phyloP scores from a whole-genome alignment of 2,113 vertebrate genomes.

The Hylia prasina region DNA sequence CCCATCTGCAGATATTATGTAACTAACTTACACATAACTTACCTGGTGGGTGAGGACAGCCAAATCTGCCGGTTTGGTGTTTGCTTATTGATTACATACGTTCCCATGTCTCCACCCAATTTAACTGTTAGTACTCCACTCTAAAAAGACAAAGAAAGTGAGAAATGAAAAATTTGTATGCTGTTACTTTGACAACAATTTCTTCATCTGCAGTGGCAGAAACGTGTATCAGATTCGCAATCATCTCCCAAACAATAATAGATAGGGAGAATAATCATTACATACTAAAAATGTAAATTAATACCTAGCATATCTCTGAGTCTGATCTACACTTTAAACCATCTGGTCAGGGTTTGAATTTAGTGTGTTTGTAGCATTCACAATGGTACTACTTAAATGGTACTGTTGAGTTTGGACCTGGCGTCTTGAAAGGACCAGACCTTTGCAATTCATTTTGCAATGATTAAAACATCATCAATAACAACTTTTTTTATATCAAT shows the following conservation, averaged over 20 bases:
- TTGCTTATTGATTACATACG: constrained; percentile 98
- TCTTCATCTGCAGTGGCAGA: neutral
- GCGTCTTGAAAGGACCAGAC: neutral
- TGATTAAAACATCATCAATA: neutral
- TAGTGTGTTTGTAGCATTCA: neutral
- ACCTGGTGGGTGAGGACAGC: constrained; percentile 95
- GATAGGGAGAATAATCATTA: neutral
- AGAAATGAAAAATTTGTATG: neutral
- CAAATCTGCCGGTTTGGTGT: constrained; percentile 95
- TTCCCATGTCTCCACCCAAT: constrained; percentile 83
- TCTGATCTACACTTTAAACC: neutral
- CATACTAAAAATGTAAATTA: neutral
- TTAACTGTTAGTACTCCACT: constrained; percentile 90
- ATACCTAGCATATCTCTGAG: neutral
- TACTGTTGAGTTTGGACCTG: neutral
- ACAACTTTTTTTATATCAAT: neutral
- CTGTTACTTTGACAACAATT: neutral
- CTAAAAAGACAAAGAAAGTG: constrained; percentile 59
- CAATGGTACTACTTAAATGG: neutral
- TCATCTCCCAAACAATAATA: neutral
- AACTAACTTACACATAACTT: neutral
- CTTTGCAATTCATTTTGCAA: neutral
- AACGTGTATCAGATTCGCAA: neutral
- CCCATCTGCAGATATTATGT: neutral
- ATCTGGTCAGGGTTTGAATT: neutral